Evolutionary conservation across 2,888 invertebrate genomes (phyloP), one percentile per base, ranked within the genome.

Genomic region (Phyto melanocephala): DNA sequence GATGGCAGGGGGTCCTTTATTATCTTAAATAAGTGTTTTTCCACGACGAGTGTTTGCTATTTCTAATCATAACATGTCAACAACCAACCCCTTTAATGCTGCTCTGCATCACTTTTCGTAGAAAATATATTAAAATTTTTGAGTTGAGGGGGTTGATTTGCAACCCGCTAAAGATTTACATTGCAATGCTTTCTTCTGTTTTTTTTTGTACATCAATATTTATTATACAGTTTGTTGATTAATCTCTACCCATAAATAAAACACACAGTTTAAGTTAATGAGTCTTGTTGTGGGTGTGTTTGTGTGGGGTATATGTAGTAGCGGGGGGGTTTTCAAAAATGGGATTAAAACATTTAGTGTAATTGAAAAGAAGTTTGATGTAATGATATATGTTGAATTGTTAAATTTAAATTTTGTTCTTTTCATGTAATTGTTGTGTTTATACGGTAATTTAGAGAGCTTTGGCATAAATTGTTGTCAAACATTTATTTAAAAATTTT

Each of bases 11-110:
- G 15, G n/a, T 40, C 50, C 58, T 45, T n/a, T 52, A 11, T 52
- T 47, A 8, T 47, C 40, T 15, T n/a, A 50, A 65, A 15, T 22
- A 13, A 47, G 47, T 47, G 20, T 47, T 52, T 52, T n/a, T 17
- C 5, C n/a, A 10, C 28, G 17, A 65, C 11, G 35, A 63, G 60
- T 62, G 40, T 72, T 65, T 80, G 33, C 52, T 68, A 35, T 65
- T 70, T 56, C 75, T n/a, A 75, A 82, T 79, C 75, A 82, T 67
- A 47, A 75, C 45, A 71, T 75, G 62, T 79, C 75, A 79, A 47
- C 75, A 62, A 71, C 13, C 56, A 47, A 71, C 76, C 72, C 70
- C 67, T 60, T 54, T 50, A 20, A n/a, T 11, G 13, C n/a, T n/a
- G n/a, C n/a, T 28, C 28, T 28, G 28, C 28, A 28, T 28, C 28